These are phyloP conservation scores for Caenorhabditis zanzibari DNA, from an alignment of 2,888 invertebrate species.

Conservation along the genomic window DNA sequence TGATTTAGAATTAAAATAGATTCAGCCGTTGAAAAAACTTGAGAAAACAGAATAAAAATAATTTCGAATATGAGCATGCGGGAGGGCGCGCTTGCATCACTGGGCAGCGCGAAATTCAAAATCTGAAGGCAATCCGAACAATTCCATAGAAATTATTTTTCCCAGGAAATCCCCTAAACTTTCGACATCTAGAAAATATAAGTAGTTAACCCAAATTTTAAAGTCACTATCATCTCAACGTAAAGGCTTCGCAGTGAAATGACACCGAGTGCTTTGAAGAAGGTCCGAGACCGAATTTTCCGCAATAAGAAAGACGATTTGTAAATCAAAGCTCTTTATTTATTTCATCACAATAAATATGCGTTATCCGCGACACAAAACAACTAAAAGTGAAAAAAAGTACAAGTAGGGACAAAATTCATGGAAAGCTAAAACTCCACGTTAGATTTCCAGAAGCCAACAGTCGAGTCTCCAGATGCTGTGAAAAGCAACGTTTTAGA, in stretches of 20 bases:
- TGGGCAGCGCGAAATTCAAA: no score
- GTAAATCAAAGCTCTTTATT: slow-evolving; percentile 43
- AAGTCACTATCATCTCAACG: no score
- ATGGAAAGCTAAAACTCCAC: slow-evolving; percentile 20
- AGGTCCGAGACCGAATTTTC: no score
- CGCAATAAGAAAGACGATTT: not conserved
- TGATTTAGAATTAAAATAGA: not conserved
- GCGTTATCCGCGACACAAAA: slow-evolving; percentile 13
- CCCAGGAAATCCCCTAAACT: no score
- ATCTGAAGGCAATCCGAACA: not conserved
- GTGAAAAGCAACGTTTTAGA: slow-evolving; percentile 88
- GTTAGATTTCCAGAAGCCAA: slow-evolving; percentile 65
- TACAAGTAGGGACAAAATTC: slow-evolving; percentile 2
- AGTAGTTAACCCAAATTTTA: no score
- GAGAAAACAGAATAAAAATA: not conserved
- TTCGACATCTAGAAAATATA: no score
- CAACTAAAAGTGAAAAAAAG: slow-evolving; percentile 24
- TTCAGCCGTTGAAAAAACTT: no score
- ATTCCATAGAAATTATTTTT: no score
- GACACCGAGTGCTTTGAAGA: no score
- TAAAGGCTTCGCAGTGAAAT: no score
- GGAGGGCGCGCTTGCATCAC: slow-evolving; percentile 43
- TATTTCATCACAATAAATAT: slow-evolving; percentile 40
- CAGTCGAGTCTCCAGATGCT: slow-evolving; percentile 86
- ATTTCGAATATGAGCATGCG: slow-evolving; percentile 41